These are phyloP conservation scores for Suricata suricatta DNA, from an alignment of 2,113 vertebrate genomes.

Conservation along the genomic window DNA sequence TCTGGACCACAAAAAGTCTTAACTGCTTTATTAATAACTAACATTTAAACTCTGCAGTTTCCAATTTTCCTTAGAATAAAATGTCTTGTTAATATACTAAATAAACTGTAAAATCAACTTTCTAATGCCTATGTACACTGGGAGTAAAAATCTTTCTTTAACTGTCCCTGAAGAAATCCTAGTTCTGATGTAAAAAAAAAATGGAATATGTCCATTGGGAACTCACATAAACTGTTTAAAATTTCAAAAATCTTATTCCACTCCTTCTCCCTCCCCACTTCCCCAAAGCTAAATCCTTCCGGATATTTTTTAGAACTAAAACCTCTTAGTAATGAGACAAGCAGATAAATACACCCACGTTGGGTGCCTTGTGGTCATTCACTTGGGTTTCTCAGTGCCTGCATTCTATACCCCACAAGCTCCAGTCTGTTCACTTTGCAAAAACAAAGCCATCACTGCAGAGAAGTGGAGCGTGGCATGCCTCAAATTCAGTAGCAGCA, in stretches of 20 bases:
- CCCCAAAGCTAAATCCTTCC: slow-evolving; percentile 71
- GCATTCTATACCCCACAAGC: slow-evolving; percentile 28
- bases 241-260: slow-evolving; percentile 63
- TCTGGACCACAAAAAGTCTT: background rate
- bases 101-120: slow-evolving; percentile 48
- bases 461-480: background rate
- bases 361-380: slow-evolving; percentile 76
- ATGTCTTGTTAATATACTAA: background rate
- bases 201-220: slow-evolving; percentile 18
- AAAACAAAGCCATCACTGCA: slow-evolving; percentile 47
- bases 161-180: background rate
- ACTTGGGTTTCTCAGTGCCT: slow-evolving; percentile 64
- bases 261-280: background rate
- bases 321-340: slow-evolving; percentile 80
- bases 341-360: slow-evolving; percentile 81
- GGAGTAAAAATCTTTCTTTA: background rate
- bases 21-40: background rate
- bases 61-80: slow-evolving; percentile 10
- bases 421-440: slow-evolving; percentile 30
- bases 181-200: slow-evolving; percentile 42
- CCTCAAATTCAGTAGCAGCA: slow-evolving; percentile 15
- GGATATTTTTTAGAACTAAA: slow-evolving; percentile 75
- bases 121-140: background rate
- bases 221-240: slow-evolving; percentile 59
- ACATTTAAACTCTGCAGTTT: background rate